These are phyloP conservation scores for Orthosia gothica DNA, from an alignment of 2,888 invertebrate species.

Conservation along the genomic window DNA sequence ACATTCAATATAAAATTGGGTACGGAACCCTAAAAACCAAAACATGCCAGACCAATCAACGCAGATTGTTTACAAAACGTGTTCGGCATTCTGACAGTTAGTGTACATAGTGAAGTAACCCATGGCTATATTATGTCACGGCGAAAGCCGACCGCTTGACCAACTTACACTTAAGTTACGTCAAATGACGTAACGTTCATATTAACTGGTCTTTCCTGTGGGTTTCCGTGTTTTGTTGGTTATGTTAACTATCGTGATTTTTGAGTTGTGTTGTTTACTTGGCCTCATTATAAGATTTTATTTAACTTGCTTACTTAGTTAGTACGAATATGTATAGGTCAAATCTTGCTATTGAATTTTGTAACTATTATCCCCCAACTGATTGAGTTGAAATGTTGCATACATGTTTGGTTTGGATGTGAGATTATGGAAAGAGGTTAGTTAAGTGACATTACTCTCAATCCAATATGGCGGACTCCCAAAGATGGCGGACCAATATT, in stretches of 20 bases:
- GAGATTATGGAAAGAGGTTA: too few relatives aligned
- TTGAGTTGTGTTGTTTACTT: conserved; percentile 25
- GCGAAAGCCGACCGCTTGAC: conserved; percentile 59
- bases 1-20: too few relatives aligned
- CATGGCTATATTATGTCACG: conserved; percentile 52
- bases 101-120: conserved; percentile 43
- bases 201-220: conserved; percentile 35
- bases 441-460: too few relatives aligned
- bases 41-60: neutral
- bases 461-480: too few relatives aligned
- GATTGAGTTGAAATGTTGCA: too few relatives aligned
- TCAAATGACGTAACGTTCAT: conserved; percentile 42
- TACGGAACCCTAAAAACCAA: neutral
- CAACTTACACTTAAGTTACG: conserved; percentile 48
- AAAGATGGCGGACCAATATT: too few relatives aligned
- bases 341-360: too few relatives aligned
- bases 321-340: too few relatives aligned
- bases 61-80: conserved; percentile 41
- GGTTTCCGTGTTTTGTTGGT: conserved; percentile 44
- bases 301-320: too few relatives aligned
- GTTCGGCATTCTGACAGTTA: conserved; percentile 18
- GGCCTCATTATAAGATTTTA: conserved; percentile 17
- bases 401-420: too few relatives aligned
- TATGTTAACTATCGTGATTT: conserved; percentile 37
- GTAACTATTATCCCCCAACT: too few relatives aligned